Percentiles rank a stretch among this genome's conserved stretches.
Evolutionary conservation across 2,888 invertebrate genomes (phyloP).

Genomic region (Cryptocheilus praepositus): DNA sequence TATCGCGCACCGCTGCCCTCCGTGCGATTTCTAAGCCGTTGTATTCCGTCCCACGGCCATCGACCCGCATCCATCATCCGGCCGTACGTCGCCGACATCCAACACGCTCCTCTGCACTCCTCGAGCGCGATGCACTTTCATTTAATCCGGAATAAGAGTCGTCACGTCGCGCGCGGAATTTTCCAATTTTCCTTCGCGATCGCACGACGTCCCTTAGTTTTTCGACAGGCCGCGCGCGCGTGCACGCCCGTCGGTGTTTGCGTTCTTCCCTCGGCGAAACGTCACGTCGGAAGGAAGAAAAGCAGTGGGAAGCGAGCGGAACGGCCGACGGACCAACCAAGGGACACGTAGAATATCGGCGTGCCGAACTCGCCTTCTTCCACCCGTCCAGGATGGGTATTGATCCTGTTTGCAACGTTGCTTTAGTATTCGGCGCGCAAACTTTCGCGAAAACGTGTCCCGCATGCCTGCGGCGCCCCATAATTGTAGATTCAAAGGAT

Average conservation of each 20-base stretch:
- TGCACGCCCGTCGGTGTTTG: neutral
- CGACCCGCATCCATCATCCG: no score
- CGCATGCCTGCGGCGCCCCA: slow-evolving; percentile 67
- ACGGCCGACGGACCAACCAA: slow-evolving; percentile 1
- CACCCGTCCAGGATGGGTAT: slow-evolving; percentile 55
- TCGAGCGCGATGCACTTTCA: no score
- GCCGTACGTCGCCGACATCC: no score
- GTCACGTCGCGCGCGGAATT: no score
- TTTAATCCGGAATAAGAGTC: no score
- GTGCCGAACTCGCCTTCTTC: slow-evolving; percentile 1
- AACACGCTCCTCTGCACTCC: no score
- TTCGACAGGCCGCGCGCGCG: neutral
- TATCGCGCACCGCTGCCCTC: no score
- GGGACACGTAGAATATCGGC: slow-evolving; percentile 16
- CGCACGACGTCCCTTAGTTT: neutral
- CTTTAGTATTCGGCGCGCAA: slow-evolving; percentile 73
- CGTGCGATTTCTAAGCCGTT: no score
- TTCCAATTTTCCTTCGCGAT: neutral
- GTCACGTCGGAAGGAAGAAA: neutral
- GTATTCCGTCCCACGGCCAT: no score
- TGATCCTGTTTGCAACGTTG: slow-evolving; percentile 71
- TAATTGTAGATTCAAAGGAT: slow-evolving; percentile 75
- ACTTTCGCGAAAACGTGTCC: slow-evolving; percentile 70
- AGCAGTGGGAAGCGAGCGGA: neutral
- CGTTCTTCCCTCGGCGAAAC: neutral